These are phyloP conservation scores for Marcusenius ussheri DNA, from an alignment of 2,113 vertebrate genomes.

Conservation along the genomic window DNA sequence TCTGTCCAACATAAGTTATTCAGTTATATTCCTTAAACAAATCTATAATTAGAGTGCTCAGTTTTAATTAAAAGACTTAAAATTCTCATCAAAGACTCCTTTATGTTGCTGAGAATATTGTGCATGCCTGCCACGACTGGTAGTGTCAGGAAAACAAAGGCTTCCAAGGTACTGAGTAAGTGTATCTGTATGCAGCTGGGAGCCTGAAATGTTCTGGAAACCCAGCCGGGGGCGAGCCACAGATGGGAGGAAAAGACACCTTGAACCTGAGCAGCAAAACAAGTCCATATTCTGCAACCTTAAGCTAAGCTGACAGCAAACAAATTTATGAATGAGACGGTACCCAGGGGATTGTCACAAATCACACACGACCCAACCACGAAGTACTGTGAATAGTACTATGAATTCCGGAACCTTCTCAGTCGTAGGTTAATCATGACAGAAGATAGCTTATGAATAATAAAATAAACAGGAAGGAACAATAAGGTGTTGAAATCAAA, in stretches of 20 bases:
- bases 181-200: neutral
- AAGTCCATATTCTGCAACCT: neutral
- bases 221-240: neutral
- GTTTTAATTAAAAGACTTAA: neutral
- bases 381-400: neutral
- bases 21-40: neutral
- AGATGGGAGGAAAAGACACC: neutral
- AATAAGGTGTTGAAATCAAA: neutral
- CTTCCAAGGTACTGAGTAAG: neutral
- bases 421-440: neutral
- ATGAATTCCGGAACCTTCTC: neutral
- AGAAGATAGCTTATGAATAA: neutral
- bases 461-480: neutral
- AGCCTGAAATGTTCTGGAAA: neutral
- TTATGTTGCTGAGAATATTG: neutral
- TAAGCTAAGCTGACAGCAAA: neutral
- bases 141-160: neutral
- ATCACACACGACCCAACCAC: neutral
- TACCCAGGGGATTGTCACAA: neutral
- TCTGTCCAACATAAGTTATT: neutral
- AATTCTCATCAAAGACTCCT: neutral
- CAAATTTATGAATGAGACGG: neutral
- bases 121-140: neutral
- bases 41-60: neutral
- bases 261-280: neutral